These are phyloP conservation scores for Rhopilema esculentum DNA, from an alignment of 30 jellyfish, hydroid and myxozoan species.

Conservation along the genomic window DNA sequence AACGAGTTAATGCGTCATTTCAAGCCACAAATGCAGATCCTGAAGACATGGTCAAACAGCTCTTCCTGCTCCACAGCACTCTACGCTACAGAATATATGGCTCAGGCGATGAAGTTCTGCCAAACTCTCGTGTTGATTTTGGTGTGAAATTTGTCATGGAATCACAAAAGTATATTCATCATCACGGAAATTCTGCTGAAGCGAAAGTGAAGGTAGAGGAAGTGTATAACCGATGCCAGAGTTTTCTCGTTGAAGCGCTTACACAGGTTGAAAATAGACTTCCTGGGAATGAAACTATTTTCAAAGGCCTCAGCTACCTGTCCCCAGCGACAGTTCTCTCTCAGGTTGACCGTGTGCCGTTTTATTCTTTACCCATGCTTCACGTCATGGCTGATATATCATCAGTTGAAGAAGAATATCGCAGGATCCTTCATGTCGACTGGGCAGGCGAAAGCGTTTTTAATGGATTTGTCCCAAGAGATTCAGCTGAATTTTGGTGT, in stretches of 20 bases:
- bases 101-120: constrained; percentile 20
- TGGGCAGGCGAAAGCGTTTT: constrained; percentile 55
- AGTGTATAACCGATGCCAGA: constrained; percentile 40
- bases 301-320: constrained; percentile 48
- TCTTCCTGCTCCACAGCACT: constrained; percentile 24
- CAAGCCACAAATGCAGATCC: constrained; percentile 73
- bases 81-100: constrained; percentile 38
- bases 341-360: constrained; percentile 27
- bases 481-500: constrained; percentile 48
- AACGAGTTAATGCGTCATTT: constrained; percentile 60
- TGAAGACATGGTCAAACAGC: constrained; percentile 35
- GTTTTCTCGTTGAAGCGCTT: constrained; percentile 40
- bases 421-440: constrained; percentile 45
- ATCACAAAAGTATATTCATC: constrained; percentile 28
- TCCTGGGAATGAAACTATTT: constrained; percentile 31
- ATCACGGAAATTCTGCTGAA: neutral
- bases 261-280: neutral
- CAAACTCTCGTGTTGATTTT: constrained; percentile 47
- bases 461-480: constrained; percentile 40
- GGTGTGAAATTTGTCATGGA: constrained; percentile 66
- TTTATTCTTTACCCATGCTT: constrained; percentile 32
- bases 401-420: constrained; percentile 52
- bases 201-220: constrained; percentile 16
- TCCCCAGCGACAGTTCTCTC: constrained; percentile 40
- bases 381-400: constrained; percentile 34